Base-by-base conservation (phyloP, 2,113 vertebrate species). In the Siphamia tubifer region DNA sequence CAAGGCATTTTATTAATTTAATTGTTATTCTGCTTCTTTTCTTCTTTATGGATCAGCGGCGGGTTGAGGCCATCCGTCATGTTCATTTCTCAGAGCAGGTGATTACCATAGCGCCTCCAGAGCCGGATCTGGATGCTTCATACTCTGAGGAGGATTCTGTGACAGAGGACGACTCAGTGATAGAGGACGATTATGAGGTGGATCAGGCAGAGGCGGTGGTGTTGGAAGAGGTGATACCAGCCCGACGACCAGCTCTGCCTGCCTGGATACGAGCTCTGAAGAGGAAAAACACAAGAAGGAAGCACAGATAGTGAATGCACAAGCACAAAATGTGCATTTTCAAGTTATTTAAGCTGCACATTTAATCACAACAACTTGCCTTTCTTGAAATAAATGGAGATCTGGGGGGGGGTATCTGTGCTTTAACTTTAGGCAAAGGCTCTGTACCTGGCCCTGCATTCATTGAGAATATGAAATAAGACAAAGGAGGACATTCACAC, bases 181-280 rank as follows among this genome's bases (percentile, higher is more conserved):
- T 24, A 2, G 68, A 78, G 27, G 57, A 76, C 23, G 71, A 85
- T 24, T 20, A 8, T 42, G 74, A 72, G 34, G 63, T 32, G 53
- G 49, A 49, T 8, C 55, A 11, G 6, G 55, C 17, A 5, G 32
- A 43, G 6, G 60, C 12, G 2, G 35, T 1, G 5, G 8, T 4
- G 5, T 64, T 47, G 44, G 65, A 48, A 39, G 54, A 64, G 44
- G 73, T 35, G 60, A 42, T 52, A 15, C 74, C 65, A 2, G 28
- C 55, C 6, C 57, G 83, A 3, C 73, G 81, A 3, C 5, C 49
- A 1, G 47, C 43, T 48, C 54, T 90, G 1, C 87, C 90, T 4
- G 71, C 61, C n/a, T 94, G 92, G 92, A 89, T 92, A 11, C 25
- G 31, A 31, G 87, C 86, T 45, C 74, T 93, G 42, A 93, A 85